Evolutionary conservation across 2,797 vertebrate genomes (phyloP).

Genomic region (Pitangus sulphuratus): DNA sequence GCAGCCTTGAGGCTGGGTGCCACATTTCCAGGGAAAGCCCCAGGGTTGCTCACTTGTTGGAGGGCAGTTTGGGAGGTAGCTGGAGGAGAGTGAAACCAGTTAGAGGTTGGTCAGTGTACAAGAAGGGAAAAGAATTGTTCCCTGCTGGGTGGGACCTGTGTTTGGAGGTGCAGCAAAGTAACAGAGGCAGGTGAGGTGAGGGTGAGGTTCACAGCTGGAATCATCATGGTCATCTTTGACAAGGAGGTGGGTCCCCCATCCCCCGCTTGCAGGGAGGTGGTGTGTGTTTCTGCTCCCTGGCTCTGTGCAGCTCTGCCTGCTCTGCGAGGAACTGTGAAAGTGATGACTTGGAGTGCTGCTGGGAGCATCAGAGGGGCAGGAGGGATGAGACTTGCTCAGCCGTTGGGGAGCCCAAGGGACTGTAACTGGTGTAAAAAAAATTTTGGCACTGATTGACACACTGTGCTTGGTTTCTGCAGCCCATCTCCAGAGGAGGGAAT

Average conservation of each 20-base stretch:
- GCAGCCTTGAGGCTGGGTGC: neutral
- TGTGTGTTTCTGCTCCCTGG: neutral
- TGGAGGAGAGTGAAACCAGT: neutral
- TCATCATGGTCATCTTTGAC: fast-evolving
- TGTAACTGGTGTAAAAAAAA: fast-evolving
- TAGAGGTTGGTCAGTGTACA: neutral
- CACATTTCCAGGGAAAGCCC: neutral
- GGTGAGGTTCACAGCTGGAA: neutral
- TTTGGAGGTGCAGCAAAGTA: neutral
- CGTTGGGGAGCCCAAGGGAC: neutral
- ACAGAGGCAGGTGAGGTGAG: neutral
- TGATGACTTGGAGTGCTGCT: neutral
- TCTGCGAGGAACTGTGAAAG: neutral
- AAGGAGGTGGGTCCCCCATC: neutral
- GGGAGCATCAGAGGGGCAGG: neutral
- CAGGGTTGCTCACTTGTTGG: neutral
- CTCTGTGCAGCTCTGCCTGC: neutral
- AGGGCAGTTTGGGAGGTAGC: neutral
- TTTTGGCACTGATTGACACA: neutral
- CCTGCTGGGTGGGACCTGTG: neutral
- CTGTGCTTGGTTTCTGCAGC: conserved; percentile 74
- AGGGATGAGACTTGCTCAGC: neutral
- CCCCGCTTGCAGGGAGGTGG: neutral
- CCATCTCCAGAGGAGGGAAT: conserved; percentile 97
- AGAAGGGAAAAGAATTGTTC: neutral